A percentile compares a stretch with the other conserved stretches of the same genome.
Conservation (phyloP, 1,140 invertebrate species). For the Hirudo medicinalis region DNA sequence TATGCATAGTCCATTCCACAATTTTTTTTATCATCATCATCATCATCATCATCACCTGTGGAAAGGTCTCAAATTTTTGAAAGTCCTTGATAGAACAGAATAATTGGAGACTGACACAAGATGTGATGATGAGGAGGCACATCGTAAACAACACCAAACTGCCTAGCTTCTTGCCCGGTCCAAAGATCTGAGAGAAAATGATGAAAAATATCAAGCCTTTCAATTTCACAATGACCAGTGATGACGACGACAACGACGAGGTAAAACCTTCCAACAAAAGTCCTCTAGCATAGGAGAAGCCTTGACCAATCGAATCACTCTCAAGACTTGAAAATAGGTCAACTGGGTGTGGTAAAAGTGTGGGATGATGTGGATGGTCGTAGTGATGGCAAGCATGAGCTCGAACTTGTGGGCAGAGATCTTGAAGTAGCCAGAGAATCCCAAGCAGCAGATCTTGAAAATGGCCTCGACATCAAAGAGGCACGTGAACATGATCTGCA, state of each 20-base stretch:
- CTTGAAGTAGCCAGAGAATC: conserved; percentile 81
- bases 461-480: conserved; percentile 86
- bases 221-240: not conserved
- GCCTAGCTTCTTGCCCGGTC: conserved; percentile 94
- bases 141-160: conserved; percentile 97
- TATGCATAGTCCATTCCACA: too few species aligned
- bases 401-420: conserved; percentile 98
- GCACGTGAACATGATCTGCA: conserved; percentile 70
- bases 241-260: not conserved
- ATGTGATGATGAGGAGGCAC: conserved; percentile 94
- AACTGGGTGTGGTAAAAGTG: conserved; percentile 74
- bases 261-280: conserved; percentile 78
- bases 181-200: conserved; percentile 61
- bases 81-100: conserved; percentile 86
- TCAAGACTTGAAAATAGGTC: conserved; percentile 92
- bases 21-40: conserved; percentile 11
- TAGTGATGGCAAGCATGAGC: conserved; percentile 80
- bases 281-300: conserved; percentile 96
- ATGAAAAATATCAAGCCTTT: not conserved
- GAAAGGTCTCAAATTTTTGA: conserved; percentile 95
- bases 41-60: conserved; percentile 55
- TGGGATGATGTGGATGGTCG: conserved; percentile 83
- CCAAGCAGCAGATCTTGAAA: conserved; percentile 95
- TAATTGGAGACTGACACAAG: conserved; percentile 94
- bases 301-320: conserved; percentile 90